Conservation (phyloP, 2,113 vertebrate species). For the Scomber scombrus region DNA sequence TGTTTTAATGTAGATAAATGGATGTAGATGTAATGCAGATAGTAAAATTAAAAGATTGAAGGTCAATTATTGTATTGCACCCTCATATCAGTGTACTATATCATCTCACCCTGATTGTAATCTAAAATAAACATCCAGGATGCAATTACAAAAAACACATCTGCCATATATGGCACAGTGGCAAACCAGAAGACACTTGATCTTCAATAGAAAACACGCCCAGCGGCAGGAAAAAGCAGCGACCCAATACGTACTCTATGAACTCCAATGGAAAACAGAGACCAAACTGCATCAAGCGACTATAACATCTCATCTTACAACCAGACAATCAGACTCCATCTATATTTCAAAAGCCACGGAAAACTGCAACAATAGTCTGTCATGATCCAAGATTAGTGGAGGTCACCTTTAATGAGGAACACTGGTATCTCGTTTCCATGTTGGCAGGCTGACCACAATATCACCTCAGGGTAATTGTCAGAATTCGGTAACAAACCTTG, state of each 20-base stretch:
- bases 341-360: slow-evolving; percentile 79
- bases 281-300: slow-evolving; percentile 62
- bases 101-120: neutral
- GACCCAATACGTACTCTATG: slow-evolving; percentile 41
- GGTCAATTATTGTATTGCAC: neutral
- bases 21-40: neutral
- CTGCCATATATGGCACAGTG: slow-evolving; percentile 19
- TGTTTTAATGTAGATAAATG: neutral
- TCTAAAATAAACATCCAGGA: neutral
- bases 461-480: slow-evolving; percentile 59
- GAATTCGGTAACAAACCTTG: slow-evolving; percentile 38
- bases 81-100: neutral
- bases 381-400: slow-evolving; percentile 72
- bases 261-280: slow-evolving; percentile 60
- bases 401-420: slow-evolving; percentile 65
- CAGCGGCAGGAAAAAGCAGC: slow-evolving; percentile 45
- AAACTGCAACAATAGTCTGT: slow-evolving; percentile 76
- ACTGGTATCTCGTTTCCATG: slow-evolving; percentile 42
- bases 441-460: slow-evolving; percentile 27
- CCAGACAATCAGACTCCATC: slow-evolving; percentile 75
- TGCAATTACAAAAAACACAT: slow-evolving; percentile 26
- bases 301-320: slow-evolving; percentile 74
- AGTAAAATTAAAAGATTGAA: neutral
- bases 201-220: slow-evolving; percentile 53
- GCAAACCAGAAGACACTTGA: slow-evolving; percentile 55